Evolutionary conservation across 2,888 invertebrate species (phyloP).

Genomic region (Troides helena): DNA sequence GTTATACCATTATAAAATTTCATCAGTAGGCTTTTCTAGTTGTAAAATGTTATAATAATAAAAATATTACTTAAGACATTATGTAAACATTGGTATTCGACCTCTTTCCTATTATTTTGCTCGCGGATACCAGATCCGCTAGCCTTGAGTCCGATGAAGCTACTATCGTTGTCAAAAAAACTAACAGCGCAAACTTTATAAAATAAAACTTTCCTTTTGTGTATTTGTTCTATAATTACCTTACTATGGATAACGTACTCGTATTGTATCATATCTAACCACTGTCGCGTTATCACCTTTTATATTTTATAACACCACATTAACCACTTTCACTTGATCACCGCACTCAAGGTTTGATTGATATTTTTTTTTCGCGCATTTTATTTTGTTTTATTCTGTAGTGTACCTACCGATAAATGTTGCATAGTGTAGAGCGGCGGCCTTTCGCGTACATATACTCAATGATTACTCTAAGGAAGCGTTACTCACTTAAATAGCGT

Average conservation of each 20-base stretch:
- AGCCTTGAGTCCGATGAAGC: too few relatives aligned
- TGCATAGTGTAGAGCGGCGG: constrained; percentile 69
- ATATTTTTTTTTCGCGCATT: constrained; percentile 37
- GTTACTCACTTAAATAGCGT: constrained; percentile 72
- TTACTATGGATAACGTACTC: not conserved
- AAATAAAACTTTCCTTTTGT: not conserved
- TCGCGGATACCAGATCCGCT: too few relatives aligned
- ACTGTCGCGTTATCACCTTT: constrained; percentile 10
- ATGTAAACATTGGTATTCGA: too few relatives aligned
- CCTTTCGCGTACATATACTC: constrained; percentile 63
- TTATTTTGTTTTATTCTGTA: constrained; percentile 38
- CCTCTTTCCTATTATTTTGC: not conserved
- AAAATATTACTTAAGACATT: not conserved
- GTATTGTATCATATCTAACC: constrained; percentile 5
- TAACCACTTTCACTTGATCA: constrained; percentile 36
- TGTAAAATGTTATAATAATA: not conserved
- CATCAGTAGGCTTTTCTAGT: not conserved
- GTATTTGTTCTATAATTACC: not conserved
- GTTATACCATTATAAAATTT: not conserved
- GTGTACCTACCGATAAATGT: constrained; percentile 74
- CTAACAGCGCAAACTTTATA: too few relatives aligned
- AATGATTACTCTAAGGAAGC: constrained; percentile 65
- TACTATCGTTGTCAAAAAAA: too few relatives aligned
- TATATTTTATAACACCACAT: constrained; percentile 30
- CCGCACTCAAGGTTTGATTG: constrained; percentile 29